These are phyloP conservation scores for Protosalanx chinensis DNA, from an alignment of 2,797 vertebrate species.

Conservation along the genomic window DNA sequence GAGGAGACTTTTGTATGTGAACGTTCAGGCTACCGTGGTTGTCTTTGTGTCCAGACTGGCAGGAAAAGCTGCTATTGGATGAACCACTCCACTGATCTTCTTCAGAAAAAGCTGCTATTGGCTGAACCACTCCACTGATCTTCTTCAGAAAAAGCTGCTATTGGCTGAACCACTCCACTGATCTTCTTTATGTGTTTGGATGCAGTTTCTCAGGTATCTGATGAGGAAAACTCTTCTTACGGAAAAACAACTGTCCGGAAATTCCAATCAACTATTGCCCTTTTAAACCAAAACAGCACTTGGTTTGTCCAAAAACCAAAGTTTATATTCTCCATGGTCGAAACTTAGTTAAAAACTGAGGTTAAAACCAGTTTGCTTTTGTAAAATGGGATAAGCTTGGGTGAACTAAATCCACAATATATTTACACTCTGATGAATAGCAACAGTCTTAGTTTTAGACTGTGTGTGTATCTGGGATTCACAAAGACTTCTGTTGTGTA, in stretches of 20 bases:
- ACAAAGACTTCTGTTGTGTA: conserved; percentile 6
- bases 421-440: conserved; percentile 4
- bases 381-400: background rate
- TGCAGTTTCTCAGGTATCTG: background rate
- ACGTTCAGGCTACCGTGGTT: background rate
- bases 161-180: too few relatives aligned
- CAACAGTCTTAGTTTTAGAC: conserved; percentile 6
- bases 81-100: too few relatives aligned
- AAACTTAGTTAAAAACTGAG: too few relatives aligned
- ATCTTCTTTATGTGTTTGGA: background rate
- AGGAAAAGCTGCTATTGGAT: background rate
- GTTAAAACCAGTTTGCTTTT: background rate
- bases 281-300: background rate
- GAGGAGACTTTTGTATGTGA: background rate
- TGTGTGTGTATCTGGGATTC: background rate
- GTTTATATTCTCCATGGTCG: too few relatives aligned
- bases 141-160: too few relatives aligned
- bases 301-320: background rate
- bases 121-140: too few relatives aligned
- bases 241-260: too few relatives aligned
- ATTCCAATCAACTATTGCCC: too few relatives aligned
- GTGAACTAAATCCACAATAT: background rate
- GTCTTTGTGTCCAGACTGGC: background rate
- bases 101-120: too few relatives aligned
- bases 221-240: background rate